Base-by-base conservation (phyloP, 2,888 invertebrate species). In the Scaptomyza tumidula region DNA sequence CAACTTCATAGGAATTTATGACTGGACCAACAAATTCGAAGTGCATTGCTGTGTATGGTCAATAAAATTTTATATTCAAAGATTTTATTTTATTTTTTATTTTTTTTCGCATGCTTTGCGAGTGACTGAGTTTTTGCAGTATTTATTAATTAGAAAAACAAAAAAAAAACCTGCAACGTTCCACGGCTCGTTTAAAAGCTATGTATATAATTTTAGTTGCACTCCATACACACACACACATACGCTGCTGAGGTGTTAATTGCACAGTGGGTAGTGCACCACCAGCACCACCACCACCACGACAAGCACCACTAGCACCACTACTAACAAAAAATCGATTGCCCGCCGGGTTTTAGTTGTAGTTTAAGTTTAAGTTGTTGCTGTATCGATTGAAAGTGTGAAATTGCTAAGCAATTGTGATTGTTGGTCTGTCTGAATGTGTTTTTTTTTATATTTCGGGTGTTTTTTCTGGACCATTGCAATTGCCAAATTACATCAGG, bases 401-500 rank as follows among this genome's bases (percentile, higher is more conserved):
- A 85, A 85, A 85, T 89, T 83, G 86, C 88, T 78, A 88, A 86
- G 82, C 87, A 89, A 85, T 83, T 87, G 88, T 83, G 83, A 83
- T 83, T 83, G 89, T 63, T 65, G 66, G 45, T 63, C 57, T 57
- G 41, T 69, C 55, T 13, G 5, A 5, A 4, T 35, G 13, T 35
- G 13, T 14, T 63, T 50, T 70, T 73, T 37, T 37, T 0, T 37
- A 37, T 39, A 16, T 16, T 74, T 75, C 13, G 57, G 67, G 29
- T 58, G 16, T 56, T 68, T 68, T 66, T 57, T 66, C 62, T 72
- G 61, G 57, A 59, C 59, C 44, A 66, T 57, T 70, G 74, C 86
- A 71, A 70, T 89, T 83, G 86, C 86, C 86, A 89, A 83, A 83
- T 89, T 83, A 49, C 82, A 89, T 89, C 89, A 87, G 89, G 88